Evolutionary conservation across 2,888 invertebrate genomes (phyloP), one percentile per base, ranked within the genome.

Genomic region (Lithophane socia): DNA sequence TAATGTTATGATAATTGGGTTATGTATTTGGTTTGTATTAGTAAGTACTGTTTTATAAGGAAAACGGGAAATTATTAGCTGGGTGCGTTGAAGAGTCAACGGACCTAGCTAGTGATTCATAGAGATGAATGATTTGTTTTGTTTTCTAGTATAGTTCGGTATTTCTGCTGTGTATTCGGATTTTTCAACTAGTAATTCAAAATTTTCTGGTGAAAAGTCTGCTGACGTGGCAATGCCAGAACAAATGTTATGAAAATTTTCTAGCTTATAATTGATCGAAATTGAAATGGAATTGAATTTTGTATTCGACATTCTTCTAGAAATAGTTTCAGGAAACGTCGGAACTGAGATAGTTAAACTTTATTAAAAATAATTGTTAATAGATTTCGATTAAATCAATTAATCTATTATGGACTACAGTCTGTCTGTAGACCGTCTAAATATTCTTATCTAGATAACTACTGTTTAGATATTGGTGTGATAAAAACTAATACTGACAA

Each of bases 1-100:
- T 79, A 79, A 83, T 75, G 4, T 60, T 61, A n/a, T 65, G 21
- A 63, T 65, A 47, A 58, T 75, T 75, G 13, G 29, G 18, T 71
- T 44, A 47, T 52, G 47, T 80, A 77, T 73, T 83, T 78, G 49
- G 79, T 42, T 63, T 78, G 56, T 56, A 44, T 83, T 79, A 74
- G 74, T 82, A 63, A 63, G 24, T 60, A 12, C 29, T 63, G 64
- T 60, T 77, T 82, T 18, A 42, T 37, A 68, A 68, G 83, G 73
- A 83, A 86, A 77, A 77, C 0, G 63, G 82, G 82, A 66, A 70
- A 68, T 82, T 18, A 73, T 42, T 64, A 9, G 13, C 37, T 60
- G 5, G 49, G 44, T 47, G 7, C 37, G 24, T 73, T 37, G 37
- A 37, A 37, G 37, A 37, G 37, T 37, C 37, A 37, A 37, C 37